These are phyloP conservation scores for Drosophila lini DNA, from an alignment of 1,140 invertebrate genomes.

Conservation along the genomic window DNA sequence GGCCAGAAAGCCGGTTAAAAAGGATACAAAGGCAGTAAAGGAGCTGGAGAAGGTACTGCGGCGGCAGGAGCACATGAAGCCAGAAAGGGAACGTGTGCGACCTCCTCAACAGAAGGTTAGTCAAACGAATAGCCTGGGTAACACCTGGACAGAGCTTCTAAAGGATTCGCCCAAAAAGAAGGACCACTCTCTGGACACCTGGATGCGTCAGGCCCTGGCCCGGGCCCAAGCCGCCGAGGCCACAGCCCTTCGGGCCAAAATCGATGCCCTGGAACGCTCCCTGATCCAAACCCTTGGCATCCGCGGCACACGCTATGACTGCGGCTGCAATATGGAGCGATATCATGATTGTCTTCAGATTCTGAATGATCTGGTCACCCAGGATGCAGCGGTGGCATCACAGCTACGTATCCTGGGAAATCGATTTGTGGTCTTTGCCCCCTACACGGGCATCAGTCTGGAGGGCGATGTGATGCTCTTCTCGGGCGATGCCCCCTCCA, in stretches of 20 bases:
- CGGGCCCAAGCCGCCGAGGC: slow-evolving; percentile 75
- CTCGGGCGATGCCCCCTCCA: slow-evolving; percentile 94
- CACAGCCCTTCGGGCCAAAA: slow-evolving; percentile 87
- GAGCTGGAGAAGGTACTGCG: slow-evolving; percentile 22
- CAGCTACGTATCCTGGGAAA: slow-evolving; percentile 88
- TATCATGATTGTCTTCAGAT: slow-evolving; percentile 91
- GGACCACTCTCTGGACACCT: slow-evolving; percentile 71
- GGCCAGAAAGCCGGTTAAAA: too few relatives aligned
- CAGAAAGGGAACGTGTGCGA: slow-evolving; percentile 2
- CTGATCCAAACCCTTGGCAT: slow-evolving; percentile 86
- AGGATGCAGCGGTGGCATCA: slow-evolving; percentile 87
- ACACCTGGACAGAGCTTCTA: neutral
- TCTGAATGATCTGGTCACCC: slow-evolving; percentile 85
- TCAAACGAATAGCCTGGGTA: neutral
- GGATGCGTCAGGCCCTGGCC: slow-evolving; percentile 86
- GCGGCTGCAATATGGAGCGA: slow-evolving; percentile 93
- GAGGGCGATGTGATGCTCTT: slow-evolving; percentile 94
- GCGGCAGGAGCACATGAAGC: neutral
- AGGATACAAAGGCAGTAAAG: neutral
- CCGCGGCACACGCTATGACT: slow-evolving; percentile 89
- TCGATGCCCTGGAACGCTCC: slow-evolving; percentile 86
- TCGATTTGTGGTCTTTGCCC: slow-evolving; percentile 91
- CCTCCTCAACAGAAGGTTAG: neutral
- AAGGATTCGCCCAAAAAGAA: neutral
- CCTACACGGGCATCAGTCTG: slow-evolving; percentile 93